Evolutionary conservation across 2,797 vertebrate species (phyloP).

Genomic region (Ptychobarbus kaznakovi): DNA sequence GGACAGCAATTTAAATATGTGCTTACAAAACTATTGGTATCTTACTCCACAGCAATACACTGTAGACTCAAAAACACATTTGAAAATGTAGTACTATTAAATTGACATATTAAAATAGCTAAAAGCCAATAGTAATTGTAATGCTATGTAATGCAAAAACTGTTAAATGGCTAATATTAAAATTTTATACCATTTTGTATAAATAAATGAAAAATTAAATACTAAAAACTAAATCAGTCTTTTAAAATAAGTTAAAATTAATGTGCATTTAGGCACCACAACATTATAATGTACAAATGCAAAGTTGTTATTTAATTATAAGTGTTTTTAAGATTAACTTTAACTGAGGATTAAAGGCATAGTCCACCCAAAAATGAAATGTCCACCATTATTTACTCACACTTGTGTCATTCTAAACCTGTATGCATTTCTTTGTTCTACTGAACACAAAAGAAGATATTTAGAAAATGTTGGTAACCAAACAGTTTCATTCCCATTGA

Average conservation of each 20-base stretch:
- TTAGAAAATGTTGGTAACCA: not conserved
- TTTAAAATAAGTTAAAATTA: not conserved
- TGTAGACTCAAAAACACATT: not conserved
- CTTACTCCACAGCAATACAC: not conserved
- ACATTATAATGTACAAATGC: too few species aligned
- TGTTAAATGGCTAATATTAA: not conserved
- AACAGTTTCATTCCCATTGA: not conserved
- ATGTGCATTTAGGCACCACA: too few species aligned
- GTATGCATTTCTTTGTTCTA: not conserved
- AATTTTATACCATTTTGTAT: not conserved
- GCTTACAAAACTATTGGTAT: not conserved
- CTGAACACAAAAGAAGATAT: not conserved
- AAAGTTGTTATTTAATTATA: too few species aligned
- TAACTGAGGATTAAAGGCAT: too few species aligned
- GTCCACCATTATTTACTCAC: not conserved
- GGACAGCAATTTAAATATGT: conserved; percentile 4
- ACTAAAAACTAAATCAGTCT: not conserved
- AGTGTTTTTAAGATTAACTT: too few species aligned
- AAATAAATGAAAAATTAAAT: not conserved
- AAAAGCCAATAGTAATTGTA: not conserved
- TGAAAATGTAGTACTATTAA: not conserved
- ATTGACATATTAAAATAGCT: not conserved
- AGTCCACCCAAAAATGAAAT: too few species aligned
- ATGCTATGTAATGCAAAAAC: not conserved
- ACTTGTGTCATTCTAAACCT: not conserved